Conservation (phyloP, 92 coral and sea anemone species). For the Epizoanthus illoricatus region DNA sequence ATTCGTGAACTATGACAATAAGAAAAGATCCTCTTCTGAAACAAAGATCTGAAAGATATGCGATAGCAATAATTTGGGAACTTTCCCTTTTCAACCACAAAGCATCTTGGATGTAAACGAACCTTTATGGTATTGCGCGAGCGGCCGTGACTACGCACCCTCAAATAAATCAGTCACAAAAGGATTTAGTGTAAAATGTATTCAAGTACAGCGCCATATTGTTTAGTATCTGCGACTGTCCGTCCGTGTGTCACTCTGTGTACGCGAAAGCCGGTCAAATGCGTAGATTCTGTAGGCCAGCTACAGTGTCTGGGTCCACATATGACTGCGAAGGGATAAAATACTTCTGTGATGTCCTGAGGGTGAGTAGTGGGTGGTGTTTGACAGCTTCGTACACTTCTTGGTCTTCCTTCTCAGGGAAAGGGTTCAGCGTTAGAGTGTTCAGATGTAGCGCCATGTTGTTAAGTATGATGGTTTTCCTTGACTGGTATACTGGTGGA, state of each 20-base stretch:
- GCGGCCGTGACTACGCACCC: too few species aligned
- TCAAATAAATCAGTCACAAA: background rate
- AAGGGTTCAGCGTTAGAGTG: constrained; percentile 91
- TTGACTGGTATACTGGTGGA: constrained; percentile 81
- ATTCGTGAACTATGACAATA: too few species aligned
- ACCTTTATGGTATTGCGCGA: too few species aligned
- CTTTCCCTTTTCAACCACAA: too few species aligned
- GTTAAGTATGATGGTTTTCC: constrained; percentile 67
- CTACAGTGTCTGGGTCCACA: constrained; percentile 47
- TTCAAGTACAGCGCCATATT: background rate
- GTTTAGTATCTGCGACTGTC: background rate
- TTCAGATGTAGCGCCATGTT: constrained; percentile 90
- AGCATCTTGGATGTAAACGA: too few species aligned
- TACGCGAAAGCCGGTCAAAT: background rate
- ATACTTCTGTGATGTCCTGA: constrained; percentile 92
- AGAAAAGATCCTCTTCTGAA: too few species aligned
- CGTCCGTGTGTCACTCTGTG: background rate
- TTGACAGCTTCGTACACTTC: constrained; percentile 80
- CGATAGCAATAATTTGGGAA: too few species aligned
- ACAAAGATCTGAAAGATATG: too few species aligned
- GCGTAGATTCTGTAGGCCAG: constrained; percentile 16
- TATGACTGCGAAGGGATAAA: constrained; percentile 87
- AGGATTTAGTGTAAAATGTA: background rate
- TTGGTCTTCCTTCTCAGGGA: constrained; percentile 70
- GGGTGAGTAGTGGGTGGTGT: constrained; percentile 79